phyloP scores from a whole-genome alignment of 2,113 vertebrate species.

The Forbesichthys agassizii region DNA sequence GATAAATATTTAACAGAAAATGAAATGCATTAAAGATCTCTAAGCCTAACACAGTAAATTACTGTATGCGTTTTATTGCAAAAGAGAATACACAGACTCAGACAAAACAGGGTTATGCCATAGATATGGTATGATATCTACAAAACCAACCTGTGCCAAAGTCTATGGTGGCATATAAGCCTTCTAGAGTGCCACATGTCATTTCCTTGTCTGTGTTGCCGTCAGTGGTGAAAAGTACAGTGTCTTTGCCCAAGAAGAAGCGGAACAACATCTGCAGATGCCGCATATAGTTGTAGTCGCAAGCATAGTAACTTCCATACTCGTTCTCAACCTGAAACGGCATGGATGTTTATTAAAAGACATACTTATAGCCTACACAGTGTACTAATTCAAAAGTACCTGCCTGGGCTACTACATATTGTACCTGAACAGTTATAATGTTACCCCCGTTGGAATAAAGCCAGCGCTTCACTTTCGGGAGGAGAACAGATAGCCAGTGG shows the following conservation, averaged over 20 bases:
- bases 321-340: slow-evolving; percentile 89
- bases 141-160: slow-evolving; percentile 87
- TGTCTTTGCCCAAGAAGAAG: slow-evolving; percentile 80
- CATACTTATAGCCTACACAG: background rate
- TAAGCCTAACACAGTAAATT: too few species aligned
- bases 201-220: slow-evolving; percentile 78
- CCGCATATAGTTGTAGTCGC: slow-evolving; percentile 86
- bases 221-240: slow-evolving; percentile 92
- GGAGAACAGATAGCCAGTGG: slow-evolving; percentile 87
- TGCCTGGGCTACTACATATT: background rate
- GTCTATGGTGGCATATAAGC: slow-evolving; percentile 89
- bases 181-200: slow-evolving; percentile 85
- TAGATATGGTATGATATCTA: background rate
- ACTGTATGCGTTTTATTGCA: too few species aligned
- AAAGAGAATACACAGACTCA: too few species aligned
- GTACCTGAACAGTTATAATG: slow-evolving; percentile 93
- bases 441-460: slow-evolving; percentile 91
- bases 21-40: too few species aligned
- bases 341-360: background rate
- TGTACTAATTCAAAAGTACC: slow-evolving; percentile 1
- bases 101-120: too few species aligned
- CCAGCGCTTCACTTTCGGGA: slow-evolving; percentile 86
- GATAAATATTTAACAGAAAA: too few species aligned
- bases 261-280: slow-evolving; percentile 83
- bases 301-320: slow-evolving; percentile 91